These are phyloP conservation scores for Cynaeus angustus DNA, from an alignment of 2,888 invertebrate species.

Conservation along the genomic window DNA sequence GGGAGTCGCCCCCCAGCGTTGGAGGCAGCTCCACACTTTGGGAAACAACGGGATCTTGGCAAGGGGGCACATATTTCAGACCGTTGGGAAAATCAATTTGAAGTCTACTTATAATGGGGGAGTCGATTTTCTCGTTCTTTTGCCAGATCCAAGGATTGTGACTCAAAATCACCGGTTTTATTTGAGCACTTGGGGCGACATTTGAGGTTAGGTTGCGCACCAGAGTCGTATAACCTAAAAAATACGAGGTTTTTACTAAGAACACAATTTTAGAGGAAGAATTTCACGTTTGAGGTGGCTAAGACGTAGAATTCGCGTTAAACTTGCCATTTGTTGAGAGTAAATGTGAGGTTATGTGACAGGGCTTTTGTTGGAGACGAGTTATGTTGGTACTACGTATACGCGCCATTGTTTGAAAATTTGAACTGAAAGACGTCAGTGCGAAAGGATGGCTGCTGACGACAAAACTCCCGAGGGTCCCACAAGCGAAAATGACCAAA, in stretches of 20 bases:
- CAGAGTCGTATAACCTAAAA: conserved; percentile 15
- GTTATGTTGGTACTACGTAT: too few species aligned
- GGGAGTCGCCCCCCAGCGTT: conserved; percentile 67
- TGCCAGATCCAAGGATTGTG: conserved; percentile 65
- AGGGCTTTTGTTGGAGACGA: background rate
- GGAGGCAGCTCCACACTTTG: conserved; percentile 62
- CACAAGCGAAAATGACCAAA: background rate
- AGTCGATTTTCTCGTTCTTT: conserved; percentile 61
- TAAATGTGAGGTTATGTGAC: background rate
- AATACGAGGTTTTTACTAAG: too few species aligned
- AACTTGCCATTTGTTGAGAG: conserved; percentile 27
- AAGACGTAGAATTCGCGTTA: conserved; percentile 28
- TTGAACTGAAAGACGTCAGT: background rate
- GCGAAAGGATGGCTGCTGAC: conserved; percentile 12
- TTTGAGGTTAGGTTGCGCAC: conserved; percentile 47
- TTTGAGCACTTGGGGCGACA: conserved; percentile 2
- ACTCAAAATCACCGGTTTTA: conserved; percentile 19
- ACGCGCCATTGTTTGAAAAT: too few species aligned
- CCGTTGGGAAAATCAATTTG: conserved; percentile 63
- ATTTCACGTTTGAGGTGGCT: conserved; percentile 31
- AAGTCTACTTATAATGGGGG: conserved; percentile 57
- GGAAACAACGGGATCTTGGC: conserved; percentile 55
- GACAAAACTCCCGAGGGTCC: background rate
- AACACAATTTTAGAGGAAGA: too few species aligned
- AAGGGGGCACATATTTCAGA: conserved; percentile 57